phyloP scores from a whole-genome alignment of 2,113 vertebrate genomes.

The Aptenodytes forsteri region DNA sequence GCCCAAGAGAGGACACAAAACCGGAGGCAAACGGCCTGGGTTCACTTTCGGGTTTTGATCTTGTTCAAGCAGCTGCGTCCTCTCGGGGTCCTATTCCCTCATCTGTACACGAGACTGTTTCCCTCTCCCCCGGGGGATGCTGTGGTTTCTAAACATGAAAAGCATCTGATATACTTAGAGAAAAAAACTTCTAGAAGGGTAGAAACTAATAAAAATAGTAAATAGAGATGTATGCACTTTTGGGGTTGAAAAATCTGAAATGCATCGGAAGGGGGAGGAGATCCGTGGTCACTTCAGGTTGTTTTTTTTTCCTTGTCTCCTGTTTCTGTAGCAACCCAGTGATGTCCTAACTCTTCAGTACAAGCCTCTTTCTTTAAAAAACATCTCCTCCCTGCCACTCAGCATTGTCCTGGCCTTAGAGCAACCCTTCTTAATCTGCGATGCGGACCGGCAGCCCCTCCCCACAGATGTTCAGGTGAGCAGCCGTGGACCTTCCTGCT shows the following conservation, averaged over 20 bases:
- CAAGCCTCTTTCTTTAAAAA: constrained; percentile 79
- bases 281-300: neutral
- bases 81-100: neutral
- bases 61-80: neutral
- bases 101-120: fast-evolving
- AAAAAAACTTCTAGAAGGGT: neutral
- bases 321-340: constrained; percentile 63
- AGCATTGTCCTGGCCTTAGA: constrained; percentile 68
- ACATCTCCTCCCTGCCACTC: constrained; percentile 78
- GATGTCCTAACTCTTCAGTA: constrained; percentile 66
- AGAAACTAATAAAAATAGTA: neutral
- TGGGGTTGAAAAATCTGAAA: neutral
- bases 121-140: neutral
- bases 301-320: neutral
- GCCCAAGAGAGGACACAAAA: neutral
- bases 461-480: constrained; percentile 37
- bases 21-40: neutral
- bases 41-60: neutral
- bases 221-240: neutral
- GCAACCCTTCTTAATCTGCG: constrained; percentile 81
- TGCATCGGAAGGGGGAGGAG: neutral
- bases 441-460: neutral
- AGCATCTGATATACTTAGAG: neutral
- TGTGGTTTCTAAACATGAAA: neutral
- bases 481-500: neutral